phyloP scores from a whole-genome alignment of 1,140 invertebrate species.

The Magallana gigas region DNA sequence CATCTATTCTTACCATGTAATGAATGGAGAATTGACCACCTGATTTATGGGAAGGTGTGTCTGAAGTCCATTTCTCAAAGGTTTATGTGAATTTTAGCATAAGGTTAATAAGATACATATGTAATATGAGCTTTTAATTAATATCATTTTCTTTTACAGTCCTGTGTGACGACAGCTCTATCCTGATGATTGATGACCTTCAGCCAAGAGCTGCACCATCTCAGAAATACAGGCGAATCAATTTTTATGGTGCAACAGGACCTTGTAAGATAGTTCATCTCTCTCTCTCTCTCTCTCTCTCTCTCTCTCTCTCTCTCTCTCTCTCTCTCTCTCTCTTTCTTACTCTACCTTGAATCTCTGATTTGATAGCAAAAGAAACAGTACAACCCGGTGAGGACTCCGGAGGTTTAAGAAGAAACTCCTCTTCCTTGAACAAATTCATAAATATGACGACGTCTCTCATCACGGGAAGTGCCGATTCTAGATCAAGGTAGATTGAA shows the following conservation, averaged over 20 bases:
- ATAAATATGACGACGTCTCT: constrained; percentile 29
- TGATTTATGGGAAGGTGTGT: no score
- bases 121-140: no score
- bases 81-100: no score
- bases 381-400: not conserved
- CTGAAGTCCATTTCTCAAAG: no score
- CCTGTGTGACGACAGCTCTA: constrained; percentile 5
- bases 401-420: not conserved
- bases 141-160: not conserved
- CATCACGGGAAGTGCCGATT: not conserved
- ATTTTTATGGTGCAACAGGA: not conserved
- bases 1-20: not conserved
- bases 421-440: constrained; percentile 27
- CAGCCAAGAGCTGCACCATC: not conserved
- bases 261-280: not conserved
- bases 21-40: no score
- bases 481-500: not conserved
- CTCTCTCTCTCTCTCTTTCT: no score
- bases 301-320: no score
- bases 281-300: no score
- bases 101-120: no score
- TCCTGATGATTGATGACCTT: not conserved
- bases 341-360: no score
- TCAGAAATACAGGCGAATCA: constrained; percentile 23
- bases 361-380: not conserved